Conservation (phyloP, 2,797 vertebrate species). For the Yasuhikotakia modesta region DNA sequence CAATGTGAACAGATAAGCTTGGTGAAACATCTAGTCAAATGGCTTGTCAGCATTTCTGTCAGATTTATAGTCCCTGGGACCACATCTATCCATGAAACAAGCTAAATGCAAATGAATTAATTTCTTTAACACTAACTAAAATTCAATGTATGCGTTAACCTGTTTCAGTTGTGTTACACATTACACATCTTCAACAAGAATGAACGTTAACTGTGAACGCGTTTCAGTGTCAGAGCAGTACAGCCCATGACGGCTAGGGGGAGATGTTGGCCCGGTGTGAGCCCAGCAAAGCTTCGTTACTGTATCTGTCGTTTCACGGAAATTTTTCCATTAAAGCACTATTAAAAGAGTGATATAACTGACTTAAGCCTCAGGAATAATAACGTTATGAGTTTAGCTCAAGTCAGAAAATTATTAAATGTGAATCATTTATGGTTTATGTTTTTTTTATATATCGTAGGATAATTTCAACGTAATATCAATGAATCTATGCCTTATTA, state of each 20-base stretch:
- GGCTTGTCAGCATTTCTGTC: background rate
- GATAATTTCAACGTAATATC: background rate
- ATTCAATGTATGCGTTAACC: background rate
- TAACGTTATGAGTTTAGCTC: background rate
- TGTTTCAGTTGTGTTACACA: background rate
- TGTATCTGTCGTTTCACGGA: background rate
- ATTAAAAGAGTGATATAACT: conserved; percentile 54
- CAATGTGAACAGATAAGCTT: background rate
- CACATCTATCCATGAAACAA: background rate
- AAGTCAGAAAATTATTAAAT: background rate
- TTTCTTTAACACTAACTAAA: background rate
- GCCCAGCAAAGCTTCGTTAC: background rate
- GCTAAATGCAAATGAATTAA: background rate
- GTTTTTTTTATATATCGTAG: background rate
- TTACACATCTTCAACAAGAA: conserved; percentile 2
- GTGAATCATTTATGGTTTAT: background rate
- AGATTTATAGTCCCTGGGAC: background rate
- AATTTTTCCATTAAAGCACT: conserved; percentile 49
- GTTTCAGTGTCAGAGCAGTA: background rate
- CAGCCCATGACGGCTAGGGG: background rate
- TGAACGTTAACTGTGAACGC: background rate
- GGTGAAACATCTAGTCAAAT: background rate
- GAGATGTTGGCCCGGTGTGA: background rate
- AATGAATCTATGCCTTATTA: background rate
- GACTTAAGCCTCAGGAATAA: conserved; percentile 22